Evolutionary conservation across 1,140 invertebrate species (phyloP).

Genomic region (Apolygus lucorum): DNA sequence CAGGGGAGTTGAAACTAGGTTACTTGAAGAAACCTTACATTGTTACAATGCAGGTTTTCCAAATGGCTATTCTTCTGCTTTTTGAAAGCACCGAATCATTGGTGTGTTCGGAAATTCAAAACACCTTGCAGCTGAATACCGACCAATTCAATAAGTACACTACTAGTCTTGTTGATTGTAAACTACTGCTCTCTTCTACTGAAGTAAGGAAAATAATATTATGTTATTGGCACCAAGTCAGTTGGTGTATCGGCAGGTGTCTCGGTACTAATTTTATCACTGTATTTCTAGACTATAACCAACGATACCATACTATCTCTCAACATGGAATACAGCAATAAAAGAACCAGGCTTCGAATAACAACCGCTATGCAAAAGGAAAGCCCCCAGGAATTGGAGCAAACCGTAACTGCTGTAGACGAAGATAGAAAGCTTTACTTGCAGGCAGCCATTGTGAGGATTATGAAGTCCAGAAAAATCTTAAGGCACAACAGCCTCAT

Average conservation of each 20-base stretch:
- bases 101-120: conserved; percentile 59
- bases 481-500: conserved; percentile 87
- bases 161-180: conserved; percentile 72
- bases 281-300: conserved; percentile 43
- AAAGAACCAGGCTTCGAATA: conserved; percentile 87
- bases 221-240: neutral
- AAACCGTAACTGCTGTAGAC: conserved; percentile 78
- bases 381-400: conserved; percentile 73
- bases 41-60: conserved; percentile 88
- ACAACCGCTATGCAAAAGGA: conserved; percentile 78
- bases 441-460: conserved; percentile 91
- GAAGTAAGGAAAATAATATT: conserved; percentile 40
- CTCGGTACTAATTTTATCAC: too few relatives aligned
- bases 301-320: conserved; percentile 52
- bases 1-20: conserved; percentile 62
- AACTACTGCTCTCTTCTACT: conserved; percentile 54
- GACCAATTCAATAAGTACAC: conserved; percentile 77
- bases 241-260: too few relatives aligned
- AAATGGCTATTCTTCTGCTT: conserved; percentile 84
- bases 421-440: conserved; percentile 96
- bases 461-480: conserved; percentile 89
- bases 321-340: conserved; percentile 83
- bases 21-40: conserved; percentile 76
- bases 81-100: conserved; percentile 72
- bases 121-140: conserved; percentile 61